Percentiles rank a stretch among this genome's conserved stretches.
phyloP scores from a whole-genome alignment of 2,113 vertebrate species.

The Mustelus asterias region DNA sequence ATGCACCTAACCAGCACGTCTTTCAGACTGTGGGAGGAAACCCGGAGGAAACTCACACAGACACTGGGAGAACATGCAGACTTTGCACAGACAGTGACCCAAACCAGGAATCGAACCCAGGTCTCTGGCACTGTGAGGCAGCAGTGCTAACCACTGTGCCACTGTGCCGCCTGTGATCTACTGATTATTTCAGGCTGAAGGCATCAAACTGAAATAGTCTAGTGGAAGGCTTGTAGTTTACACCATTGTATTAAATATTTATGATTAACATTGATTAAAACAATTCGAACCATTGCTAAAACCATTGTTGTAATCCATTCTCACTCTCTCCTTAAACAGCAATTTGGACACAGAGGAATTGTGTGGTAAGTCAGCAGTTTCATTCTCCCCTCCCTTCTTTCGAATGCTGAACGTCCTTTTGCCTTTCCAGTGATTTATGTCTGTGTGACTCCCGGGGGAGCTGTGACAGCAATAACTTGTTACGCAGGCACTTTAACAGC shows the following conservation, averaged over 20 bases:
- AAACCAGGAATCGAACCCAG: no score
- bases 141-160: no score
- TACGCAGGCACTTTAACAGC: neutral
- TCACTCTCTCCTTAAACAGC: conserved; percentile 54
- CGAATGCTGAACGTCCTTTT: no score
- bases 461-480: neutral
- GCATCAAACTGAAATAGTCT: neutral
- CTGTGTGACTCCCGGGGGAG: neutral
- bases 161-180: no score
- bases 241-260: neutral
- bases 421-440: neutral
- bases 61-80: no score
- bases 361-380: conserved; percentile 70
- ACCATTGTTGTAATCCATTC: conserved; percentile 43
- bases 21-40: no score
- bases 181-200: neutral
- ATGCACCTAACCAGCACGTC: no score
- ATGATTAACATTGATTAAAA: neutral
- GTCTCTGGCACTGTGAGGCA: no score
- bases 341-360: conserved; percentile 89
- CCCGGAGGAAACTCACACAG: no score
- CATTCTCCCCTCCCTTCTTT: neutral
- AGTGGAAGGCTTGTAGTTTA: neutral
- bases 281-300: conserved; percentile 28
- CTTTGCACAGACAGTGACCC: no score